Percentiles rank a stretch among this genome's conserved stretches.
These are phyloP conservation scores for Balanococcus diminutus DNA, from an alignment of 2,888 invertebrate species.

Conservation along the genomic window DNA sequence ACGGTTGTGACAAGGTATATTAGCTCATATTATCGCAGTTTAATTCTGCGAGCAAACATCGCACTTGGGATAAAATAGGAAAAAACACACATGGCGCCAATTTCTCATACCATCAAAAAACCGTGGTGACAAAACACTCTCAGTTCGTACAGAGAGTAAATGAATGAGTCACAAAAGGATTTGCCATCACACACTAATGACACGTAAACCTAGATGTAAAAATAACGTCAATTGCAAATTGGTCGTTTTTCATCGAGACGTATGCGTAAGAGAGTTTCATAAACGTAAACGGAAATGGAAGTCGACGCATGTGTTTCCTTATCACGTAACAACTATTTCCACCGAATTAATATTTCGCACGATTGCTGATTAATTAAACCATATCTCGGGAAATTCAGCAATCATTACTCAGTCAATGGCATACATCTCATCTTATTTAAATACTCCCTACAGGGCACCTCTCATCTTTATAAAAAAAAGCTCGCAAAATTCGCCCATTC, in stretches of 20 bases:
- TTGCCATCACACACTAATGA: not conserved
- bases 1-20: not conserved
- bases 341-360: not conserved
- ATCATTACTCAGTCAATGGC: not conserved
- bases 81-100: conserved; percentile 32
- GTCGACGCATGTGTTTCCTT: not conserved
- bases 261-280: not conserved
- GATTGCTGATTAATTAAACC: not conserved
- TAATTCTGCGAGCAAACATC: not conserved
- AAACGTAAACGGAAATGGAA: too few species aligned
- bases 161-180: conserved; percentile 8
- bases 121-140: conserved; percentile 12
- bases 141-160: not conserved
- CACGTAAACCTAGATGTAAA: conserved; percentile 36
- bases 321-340: conserved; percentile 8
- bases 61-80: not conserved
- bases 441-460: not conserved
- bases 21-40: not conserved
- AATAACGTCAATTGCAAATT: conserved; percentile 36
- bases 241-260: not conserved
- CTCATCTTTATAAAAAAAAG: not conserved
- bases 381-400: not conserved
- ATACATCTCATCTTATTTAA: not conserved
- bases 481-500: not conserved
- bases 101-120: not conserved